Conservation (phyloP, 2,113 vertebrate genomes). For the Opisthocomus hoazin region DNA sequence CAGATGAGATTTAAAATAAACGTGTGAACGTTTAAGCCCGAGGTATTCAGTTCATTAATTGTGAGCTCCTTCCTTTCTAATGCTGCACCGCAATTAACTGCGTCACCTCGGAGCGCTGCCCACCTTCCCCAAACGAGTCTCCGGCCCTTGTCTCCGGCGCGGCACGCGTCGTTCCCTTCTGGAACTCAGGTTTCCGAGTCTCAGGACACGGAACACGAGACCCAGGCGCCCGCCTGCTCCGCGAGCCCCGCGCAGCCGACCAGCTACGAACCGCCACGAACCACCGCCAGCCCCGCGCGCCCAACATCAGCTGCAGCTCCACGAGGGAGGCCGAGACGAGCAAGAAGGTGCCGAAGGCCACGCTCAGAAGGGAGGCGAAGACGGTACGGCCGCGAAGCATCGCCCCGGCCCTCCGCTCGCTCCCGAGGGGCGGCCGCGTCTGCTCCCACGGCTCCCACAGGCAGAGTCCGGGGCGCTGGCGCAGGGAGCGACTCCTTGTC, state of each 20-base stretch:
- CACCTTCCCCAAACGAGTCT: rapidly evolving
- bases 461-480: too few relatives aligned
- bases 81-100: rapidly evolving
- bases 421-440: too few relatives aligned
- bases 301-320: rapidly evolving
- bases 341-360: background rate
- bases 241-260: rapidly evolving
- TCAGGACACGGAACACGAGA: too few relatives aligned
- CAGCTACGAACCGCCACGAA: rapidly evolving
- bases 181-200: background rate
- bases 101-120: rapidly evolving
- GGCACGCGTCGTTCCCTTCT: rapidly evolving
- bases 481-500: too few relatives aligned
- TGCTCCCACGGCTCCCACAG: background rate
- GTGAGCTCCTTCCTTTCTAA: background rate
- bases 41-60: rapidly evolving
- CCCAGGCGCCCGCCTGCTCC: background rate
- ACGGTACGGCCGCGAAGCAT: rapidly evolving
- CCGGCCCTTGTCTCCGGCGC: rapidly evolving
- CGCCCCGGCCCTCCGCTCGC: rapidly evolving
- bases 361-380: rapidly evolving
- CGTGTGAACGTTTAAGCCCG: background rate
- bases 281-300: rapidly evolving
- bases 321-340: background rate
- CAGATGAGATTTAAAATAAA: background rate